Evolutionary conservation across 2,888 invertebrate species (phyloP).

Genomic region (Netelia virgata): DNA sequence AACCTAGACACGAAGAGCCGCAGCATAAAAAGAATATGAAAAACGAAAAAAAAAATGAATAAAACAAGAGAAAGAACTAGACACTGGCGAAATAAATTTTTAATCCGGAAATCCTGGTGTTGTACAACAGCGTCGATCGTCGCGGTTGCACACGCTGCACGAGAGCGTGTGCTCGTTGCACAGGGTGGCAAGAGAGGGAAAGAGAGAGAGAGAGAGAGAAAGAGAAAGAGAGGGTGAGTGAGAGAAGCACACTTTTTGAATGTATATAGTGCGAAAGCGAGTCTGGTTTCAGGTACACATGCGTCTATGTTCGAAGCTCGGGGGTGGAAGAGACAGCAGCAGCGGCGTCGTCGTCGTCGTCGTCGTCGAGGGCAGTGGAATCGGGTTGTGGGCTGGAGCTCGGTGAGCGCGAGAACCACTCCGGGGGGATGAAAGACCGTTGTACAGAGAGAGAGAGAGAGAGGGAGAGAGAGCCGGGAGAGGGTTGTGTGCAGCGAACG

Average conservation of each 20-base stretch:
- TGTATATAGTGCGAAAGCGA: slow-evolving; percentile 7
- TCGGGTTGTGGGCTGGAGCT: slow-evolving; percentile 29
- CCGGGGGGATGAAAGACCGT: slow-evolving; percentile 48
- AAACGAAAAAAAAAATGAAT: slow-evolving; percentile 18
- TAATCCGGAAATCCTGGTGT: slow-evolving; percentile 59
- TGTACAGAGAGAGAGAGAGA: slow-evolving; percentile 48
- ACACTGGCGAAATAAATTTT: slow-evolving; percentile 47
- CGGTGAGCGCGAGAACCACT: slow-evolving; percentile 18
- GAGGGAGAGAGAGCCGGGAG: background rate
- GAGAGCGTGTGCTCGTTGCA: slow-evolving; percentile 11
- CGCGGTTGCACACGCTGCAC: slow-evolving; percentile 10
- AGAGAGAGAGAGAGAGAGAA: too few species aligned
- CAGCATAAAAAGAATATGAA: background rate
- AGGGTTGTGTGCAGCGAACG: slow-evolving; percentile 27
- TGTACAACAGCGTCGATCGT: slow-evolving; percentile 4
- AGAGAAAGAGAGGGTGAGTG: too few species aligned
- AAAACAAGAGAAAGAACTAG: slow-evolving; percentile 5
- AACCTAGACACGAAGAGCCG: background rate
- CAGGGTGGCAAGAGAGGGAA: too few species aligned
- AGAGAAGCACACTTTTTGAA: background rate
- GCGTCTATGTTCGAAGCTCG: slow-evolving; percentile 21
- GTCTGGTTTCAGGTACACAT: slow-evolving; percentile 49
- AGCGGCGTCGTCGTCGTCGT: slow-evolving; percentile 1
- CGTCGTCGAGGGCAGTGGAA: slow-evolving; percentile 48
- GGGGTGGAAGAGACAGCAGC: slow-evolving; percentile 30